A percentile compares a stretch with the other conserved stretches of the same genome.
These are phyloP conservation scores for Brachyistius frenatus DNA, from an alignment of 2,113 vertebrate genomes.

Conservation along the genomic window DNA sequence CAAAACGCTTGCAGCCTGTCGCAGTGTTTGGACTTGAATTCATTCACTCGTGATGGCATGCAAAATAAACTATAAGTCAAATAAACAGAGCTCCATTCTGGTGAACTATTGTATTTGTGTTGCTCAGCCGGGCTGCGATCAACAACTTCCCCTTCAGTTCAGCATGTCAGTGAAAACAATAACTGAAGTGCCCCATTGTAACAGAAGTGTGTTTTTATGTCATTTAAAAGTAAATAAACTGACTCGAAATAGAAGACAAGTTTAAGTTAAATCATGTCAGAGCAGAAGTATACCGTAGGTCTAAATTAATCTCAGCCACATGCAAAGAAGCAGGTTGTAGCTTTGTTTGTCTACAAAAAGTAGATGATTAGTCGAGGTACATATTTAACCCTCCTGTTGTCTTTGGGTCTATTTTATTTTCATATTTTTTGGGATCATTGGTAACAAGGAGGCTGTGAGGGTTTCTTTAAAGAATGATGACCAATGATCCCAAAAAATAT, in stretches of 20 bases:
- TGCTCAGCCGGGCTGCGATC: not conserved
- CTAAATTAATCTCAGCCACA: not conserved
- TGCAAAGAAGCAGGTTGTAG: not conserved
- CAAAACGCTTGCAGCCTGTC: not conserved
- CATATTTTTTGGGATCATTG: no score
- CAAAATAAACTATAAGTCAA: slow-evolving; percentile 66
- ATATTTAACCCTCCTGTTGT: not conserved
- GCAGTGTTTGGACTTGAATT: slow-evolving; percentile 63
- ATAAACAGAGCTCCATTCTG: slow-evolving; percentile 65
- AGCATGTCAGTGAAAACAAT: slow-evolving; percentile 19
- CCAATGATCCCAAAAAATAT: no score
- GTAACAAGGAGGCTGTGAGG: no score
- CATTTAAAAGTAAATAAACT: not conserved
- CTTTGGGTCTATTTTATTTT: no score
- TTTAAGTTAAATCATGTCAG: not conserved
- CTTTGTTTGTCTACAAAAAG: slow-evolving; percentile 24
- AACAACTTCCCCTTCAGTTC: slow-evolving; percentile 38
- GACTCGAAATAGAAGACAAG: not conserved
- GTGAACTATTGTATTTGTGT: slow-evolving; percentile 48
- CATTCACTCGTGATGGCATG: slow-evolving; percentile 55
- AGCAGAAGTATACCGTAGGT: not conserved
- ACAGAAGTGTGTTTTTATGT: no score
- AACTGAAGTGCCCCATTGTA: no score
- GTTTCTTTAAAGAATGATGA: no score
- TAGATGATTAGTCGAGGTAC: slow-evolving; percentile 21